Conservation (phyloP, 2,797 vertebrate species). For the Rhinoraja longicauda region DNA sequence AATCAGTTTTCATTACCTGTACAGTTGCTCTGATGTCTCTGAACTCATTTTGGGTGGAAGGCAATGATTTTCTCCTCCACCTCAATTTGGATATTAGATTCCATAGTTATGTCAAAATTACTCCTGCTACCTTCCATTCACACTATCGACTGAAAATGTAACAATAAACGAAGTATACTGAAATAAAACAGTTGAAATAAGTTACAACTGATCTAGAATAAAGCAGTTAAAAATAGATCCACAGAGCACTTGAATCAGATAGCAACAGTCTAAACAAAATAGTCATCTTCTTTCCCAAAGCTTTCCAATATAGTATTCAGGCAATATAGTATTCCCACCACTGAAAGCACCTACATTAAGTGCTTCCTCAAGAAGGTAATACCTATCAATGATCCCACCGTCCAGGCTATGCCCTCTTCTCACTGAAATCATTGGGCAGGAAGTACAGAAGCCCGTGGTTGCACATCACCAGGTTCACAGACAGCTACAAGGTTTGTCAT, state of each 20-base stretch:
- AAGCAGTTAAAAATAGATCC: conserved; percentile 26
- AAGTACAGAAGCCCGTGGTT: too few species aligned
- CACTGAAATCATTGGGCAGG: too few species aligned
- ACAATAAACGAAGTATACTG: not conserved
- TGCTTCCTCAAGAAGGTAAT: too few species aligned
- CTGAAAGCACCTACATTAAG: too few species aligned
- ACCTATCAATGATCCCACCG: too few species aligned
- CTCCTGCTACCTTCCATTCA: not conserved
- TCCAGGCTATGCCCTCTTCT: too few species aligned
- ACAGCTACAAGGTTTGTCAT: too few species aligned
- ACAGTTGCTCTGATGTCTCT: not conserved
- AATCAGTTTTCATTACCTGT: too few species aligned
- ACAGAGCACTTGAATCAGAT: conserved; percentile 6
- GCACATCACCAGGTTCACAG: too few species aligned
- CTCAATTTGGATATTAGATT: not conserved
- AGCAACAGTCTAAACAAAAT: not conserved
- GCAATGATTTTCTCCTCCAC: not conserved
- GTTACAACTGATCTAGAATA: not conserved
- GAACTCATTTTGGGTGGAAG: not conserved
- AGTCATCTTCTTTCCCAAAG: not conserved
- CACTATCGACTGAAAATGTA: not conserved
- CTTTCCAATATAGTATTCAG: conserved; percentile 17
- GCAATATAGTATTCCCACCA: not conserved
- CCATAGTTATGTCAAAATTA: not conserved
- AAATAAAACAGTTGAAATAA: not conserved